phyloP scores from a whole-genome alignment of 2,797 vertebrate species.

The Xerus rutilus region DNA sequence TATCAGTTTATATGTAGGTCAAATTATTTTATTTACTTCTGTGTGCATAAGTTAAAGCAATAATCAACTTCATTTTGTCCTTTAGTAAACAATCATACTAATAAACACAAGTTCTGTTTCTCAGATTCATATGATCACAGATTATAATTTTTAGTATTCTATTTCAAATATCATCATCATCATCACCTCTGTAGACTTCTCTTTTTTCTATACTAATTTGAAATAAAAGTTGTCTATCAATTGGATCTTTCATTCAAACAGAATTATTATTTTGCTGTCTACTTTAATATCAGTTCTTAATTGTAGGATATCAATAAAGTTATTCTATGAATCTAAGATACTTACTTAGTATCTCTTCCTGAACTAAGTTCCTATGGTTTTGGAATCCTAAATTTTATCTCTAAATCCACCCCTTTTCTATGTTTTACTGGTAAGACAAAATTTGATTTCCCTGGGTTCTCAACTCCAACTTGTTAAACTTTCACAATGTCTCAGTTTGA shows the following conservation, averaged over 20 bases:
- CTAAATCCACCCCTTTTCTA: not conserved
- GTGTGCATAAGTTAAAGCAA: not conserved
- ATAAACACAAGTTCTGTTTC: not conserved
- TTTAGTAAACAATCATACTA: not conserved
- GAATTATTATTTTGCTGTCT: not conserved
- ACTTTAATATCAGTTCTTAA: not conserved
- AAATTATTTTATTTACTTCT: not conserved
- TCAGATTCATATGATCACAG: not conserved
- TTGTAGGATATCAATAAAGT: not conserved
- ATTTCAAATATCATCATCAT: not conserved
- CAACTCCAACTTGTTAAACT: not conserved
- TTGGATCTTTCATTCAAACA: not conserved
- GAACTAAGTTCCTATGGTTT: not conserved
- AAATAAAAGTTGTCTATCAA: not conserved
- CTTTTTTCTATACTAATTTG: not conserved
- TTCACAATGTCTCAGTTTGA: not conserved
- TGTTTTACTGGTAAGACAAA: not conserved
- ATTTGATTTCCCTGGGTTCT: not conserved
- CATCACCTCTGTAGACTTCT: not conserved
- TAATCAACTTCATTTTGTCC: not conserved
- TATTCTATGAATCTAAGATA: not conserved
- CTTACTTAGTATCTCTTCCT: not conserved
- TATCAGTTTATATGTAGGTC: not conserved
- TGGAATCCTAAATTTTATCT: not conserved
- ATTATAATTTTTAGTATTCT: not conserved